A percentile compares a stretch with the other conserved stretches of the same genome.
phyloP scores from a whole-genome alignment of 2,797 vertebrate genomes.

The Apogon talboti region DNA sequence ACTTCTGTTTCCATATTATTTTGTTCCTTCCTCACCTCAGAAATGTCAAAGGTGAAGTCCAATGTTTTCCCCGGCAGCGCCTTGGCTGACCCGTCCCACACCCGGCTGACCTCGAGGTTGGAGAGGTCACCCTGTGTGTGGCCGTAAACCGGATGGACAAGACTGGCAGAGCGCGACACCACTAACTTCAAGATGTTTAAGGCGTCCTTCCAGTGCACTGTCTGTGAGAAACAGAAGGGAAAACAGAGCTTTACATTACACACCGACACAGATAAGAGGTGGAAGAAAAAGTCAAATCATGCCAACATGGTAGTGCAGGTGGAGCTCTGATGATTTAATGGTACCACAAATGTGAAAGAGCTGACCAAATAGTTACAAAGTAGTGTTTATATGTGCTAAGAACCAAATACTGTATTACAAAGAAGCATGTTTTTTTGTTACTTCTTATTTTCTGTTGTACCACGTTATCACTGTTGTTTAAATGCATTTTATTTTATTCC shows the following conservation, averaged over 20 bases:
- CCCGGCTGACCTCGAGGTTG: conserved; percentile 94
- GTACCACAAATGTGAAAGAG: no score
- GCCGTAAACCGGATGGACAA: conserved; percentile 92
- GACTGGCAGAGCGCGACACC: conserved; percentile 95
- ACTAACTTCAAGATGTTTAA: conserved; percentile 97
- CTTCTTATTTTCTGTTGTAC: no score
- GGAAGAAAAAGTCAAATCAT: background rate
- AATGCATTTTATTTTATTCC: no score
- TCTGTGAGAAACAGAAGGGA: conserved; percentile 78
- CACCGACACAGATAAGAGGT: background rate
- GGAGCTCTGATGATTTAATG: no score
- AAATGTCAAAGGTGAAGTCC: conserved; percentile 98
- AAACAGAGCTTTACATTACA: background rate
- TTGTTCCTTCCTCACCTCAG: conserved; percentile 85
- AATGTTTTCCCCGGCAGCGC: conserved; percentile 97
- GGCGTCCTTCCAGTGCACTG: conserved; percentile 96
- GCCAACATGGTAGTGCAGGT: no score
- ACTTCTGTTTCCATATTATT: background rate
- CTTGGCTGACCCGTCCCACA: conserved; percentile 96
- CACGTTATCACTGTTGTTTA: no score
- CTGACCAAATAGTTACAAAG: background rate
- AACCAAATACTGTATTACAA: background rate
- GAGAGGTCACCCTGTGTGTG: conserved; percentile 91
- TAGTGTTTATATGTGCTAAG: no score
- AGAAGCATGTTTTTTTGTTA: no score